Evolutionary conservation across 2,113 vertebrate species (phyloP), one percentile per base, ranked within the genome.

Genomic region (Cygnus atratus): DNA sequence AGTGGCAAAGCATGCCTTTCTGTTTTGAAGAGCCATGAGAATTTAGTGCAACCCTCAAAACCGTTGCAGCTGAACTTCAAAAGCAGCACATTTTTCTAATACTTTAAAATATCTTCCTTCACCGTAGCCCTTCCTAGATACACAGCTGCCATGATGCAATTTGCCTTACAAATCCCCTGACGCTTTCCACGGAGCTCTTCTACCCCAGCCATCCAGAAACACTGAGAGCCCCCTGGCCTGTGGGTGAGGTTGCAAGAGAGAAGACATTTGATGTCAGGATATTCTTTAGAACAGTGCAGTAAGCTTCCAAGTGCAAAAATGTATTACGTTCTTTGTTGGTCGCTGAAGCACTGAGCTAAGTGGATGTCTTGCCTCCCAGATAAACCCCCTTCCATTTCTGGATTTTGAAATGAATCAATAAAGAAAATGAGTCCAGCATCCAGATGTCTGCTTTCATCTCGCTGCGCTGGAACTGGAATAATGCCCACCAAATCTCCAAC

Each of bases 401-500:
- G 59, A 85, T 93, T 95, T 77, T 71, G 81, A 92, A 94, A 90
- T 48, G 81, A 83, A 92, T 59, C 82, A 48, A 75, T 80, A 90
- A 52, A 87, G 73, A 84, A 87, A 93, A 74, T 10, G 39, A 88
- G 55, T 55, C 81, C 22, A 0, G 71, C 84, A 93, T 90, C 89
- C 96, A 95, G 95, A 95, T 95, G 91, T 94, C 94, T 76, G 86
- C 92, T 96, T 96, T 96, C 94, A 95, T 96, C 89, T 79, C 25
- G 13, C 70, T 96, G 92, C 6, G 12, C 59, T 80, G 89, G 61
- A 95, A 78, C 92, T 85, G 95, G 92, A 96, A 93, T 78, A 90
- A 85, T 91, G 96, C 93, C 94, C 83, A 86, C 82, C 94, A 81
- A 90, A 91, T 50, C 91, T 59, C 80, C 95, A 89, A 84, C 77